Evolutionary conservation across 2,888 invertebrate genomes (phyloP), one percentile per base, ranked within the genome.

Genomic region (Xylota sylvarum): DNA sequence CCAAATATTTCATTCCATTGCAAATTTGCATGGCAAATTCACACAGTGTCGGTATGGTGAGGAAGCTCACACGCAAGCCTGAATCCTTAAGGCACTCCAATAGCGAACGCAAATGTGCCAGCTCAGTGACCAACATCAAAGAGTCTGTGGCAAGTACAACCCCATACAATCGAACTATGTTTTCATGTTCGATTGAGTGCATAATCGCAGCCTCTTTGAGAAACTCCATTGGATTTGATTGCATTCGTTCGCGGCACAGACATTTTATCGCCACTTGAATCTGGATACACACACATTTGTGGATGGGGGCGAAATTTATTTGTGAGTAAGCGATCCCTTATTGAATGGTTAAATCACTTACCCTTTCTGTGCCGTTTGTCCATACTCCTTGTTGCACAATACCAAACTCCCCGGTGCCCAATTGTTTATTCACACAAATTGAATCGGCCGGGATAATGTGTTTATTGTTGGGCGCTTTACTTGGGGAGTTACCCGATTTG

Each of bases 201-300:
- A 99, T 99, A 88, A 99, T 98, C 10, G 98, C 98, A 0, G 99
- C 99, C 93, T 99, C 99, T 92, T 99, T 99, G 64, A 99, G 94
- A 93, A 99, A 99, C 92, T 99, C 98, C 88, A 98, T 96, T 0
- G 98, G 98, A 92, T 98, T 98, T 89, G 97, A 97, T 89, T 98
- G 97, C 97, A 99, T 97, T 78, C 98, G 95, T 91, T 99, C 98
- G 87, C 98, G 95, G 52, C 97, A 97, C 74, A 99, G 93, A 92
- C 98, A 98, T 94, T 99, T 99, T 89, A 99, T 97, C 14, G 99
- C 99, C 78, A 99, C 99, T 94, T 97, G 97, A 89, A 97, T 95
- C 97, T 97, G 93, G 27, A 93, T 48, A 62, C 7, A 17, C 7
- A 55, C 60, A 48, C 55, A 35, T 14, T 7, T 6, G 9, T 7